Conservation (phyloP, 2,888 invertebrate genomes). For the Diarsia mendica region DNA sequence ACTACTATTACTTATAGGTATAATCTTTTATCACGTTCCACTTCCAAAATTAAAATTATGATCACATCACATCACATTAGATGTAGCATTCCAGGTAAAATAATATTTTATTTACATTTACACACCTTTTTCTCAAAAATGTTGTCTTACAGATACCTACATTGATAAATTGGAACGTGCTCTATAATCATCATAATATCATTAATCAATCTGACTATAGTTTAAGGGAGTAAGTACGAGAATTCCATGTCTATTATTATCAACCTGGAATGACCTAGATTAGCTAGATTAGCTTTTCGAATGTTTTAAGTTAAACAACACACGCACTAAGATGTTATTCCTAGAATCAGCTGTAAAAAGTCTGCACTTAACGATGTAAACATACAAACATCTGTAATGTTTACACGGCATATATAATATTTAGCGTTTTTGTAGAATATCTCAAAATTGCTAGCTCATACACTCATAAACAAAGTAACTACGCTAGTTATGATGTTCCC, state of each 20-base stretch:
- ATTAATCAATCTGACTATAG: neutral
- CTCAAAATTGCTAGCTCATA: slow-evolving; percentile 3
- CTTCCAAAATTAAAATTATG: too few species aligned
- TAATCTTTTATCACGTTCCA: too few species aligned
- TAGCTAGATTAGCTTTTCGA: neutral
- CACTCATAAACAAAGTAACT: neutral
- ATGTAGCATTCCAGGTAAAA: too few species aligned
- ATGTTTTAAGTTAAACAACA: neutral
- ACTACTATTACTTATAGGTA: too few species aligned
- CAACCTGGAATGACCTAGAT: neutral
- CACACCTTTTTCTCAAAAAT: too few species aligned
- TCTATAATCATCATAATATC: neutral
- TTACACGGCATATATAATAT: neutral
- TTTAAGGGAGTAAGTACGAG: neutral
- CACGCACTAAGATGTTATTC: slow-evolving; percentile 6
- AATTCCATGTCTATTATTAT: neutral
- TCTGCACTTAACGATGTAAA: slow-evolving; percentile 17
- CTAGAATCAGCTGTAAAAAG: slow-evolving; percentile 2
- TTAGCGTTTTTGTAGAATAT: slow-evolving; percentile 9
- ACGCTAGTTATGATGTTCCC: neutral
- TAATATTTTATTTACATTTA: too few species aligned
- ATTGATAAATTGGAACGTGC: too few species aligned
- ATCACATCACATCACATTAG: too few species aligned
- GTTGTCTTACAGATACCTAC: too few species aligned
- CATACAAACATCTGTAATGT: slow-evolving; percentile 8